Conservation (phyloP, 2,113 vertebrate species). For the Periophthalmus modestus region DNA sequence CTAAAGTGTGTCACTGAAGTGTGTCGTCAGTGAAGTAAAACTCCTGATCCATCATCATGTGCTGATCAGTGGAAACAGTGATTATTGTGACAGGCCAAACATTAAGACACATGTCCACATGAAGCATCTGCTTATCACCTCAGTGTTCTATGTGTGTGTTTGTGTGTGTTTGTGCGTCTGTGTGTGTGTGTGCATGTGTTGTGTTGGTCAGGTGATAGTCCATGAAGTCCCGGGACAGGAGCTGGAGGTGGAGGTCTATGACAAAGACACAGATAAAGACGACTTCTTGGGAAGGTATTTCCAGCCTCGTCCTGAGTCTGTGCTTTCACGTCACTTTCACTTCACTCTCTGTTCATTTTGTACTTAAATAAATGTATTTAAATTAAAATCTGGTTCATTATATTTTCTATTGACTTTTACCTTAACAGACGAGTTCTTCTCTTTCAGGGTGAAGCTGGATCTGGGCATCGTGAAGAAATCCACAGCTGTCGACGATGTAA, state of each 20-base stretch:
- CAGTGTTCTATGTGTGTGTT: constrained; percentile 25
- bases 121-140: no score
- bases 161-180: constrained; percentile 38
- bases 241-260: constrained; percentile 91
- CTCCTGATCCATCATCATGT: no score
- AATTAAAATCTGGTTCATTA: neutral
- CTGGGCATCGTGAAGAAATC: constrained; percentile 86
- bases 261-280: constrained; percentile 93
- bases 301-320: constrained; percentile 26
- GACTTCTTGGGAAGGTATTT: constrained; percentile 93
- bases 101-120: no score
- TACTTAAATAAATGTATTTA: neutral
- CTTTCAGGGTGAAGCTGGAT: constrained; percentile 85
- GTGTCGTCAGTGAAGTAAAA: no score
- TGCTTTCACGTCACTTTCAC: neutral
- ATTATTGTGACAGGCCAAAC: no score
- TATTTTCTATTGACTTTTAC: neutral
- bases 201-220: constrained; percentile 85
- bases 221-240: constrained; percentile 94
- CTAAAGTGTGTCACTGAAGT: no score
- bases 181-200: constrained; percentile 51
- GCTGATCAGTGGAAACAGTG: no score
- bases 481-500: constrained; percentile 84
- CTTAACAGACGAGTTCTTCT: neutral
- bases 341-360: neutral